These are phyloP conservation scores for Gavialis gangeticus DNA, from an alignment of 2,113 vertebrate species.

Conservation along the genomic window DNA sequence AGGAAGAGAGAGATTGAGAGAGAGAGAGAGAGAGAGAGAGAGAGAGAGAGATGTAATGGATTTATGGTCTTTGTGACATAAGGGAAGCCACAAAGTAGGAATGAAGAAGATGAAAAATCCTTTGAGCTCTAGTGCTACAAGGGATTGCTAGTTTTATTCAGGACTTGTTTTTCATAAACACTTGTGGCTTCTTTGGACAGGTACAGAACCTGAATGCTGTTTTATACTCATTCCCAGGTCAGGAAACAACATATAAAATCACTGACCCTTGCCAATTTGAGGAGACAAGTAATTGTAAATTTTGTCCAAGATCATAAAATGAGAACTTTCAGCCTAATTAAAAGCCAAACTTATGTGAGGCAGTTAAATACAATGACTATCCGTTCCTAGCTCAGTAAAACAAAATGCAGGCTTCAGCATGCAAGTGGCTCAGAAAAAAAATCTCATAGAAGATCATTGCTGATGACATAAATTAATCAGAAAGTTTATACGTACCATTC, in stretches of 20 bases:
- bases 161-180: background rate
- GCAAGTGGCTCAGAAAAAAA: background rate
- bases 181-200: background rate
- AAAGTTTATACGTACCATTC: slow-evolving; percentile 85
- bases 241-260: background rate
- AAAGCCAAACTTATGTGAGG: background rate
- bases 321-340: background rate
- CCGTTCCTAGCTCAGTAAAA: background rate
- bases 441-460: background rate
- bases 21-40: background rate
- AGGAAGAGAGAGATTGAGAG: background rate
- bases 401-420: accelerated
- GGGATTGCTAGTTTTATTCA: background rate
- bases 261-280: background rate
- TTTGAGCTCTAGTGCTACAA: background rate
- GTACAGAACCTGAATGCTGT: background rate
- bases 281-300: background rate
- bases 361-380: background rate
- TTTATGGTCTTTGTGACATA: background rate
- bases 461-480: background rate
- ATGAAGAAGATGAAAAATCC: background rate
- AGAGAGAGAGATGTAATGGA: background rate
- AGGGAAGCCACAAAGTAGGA: background rate
- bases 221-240: background rate
- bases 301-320: background rate